Percentiles rank a stretch among this genome's conserved stretches.
Conservation (phyloP, 2,797 vertebrate species). For the Gorsachius magnificus region DNA sequence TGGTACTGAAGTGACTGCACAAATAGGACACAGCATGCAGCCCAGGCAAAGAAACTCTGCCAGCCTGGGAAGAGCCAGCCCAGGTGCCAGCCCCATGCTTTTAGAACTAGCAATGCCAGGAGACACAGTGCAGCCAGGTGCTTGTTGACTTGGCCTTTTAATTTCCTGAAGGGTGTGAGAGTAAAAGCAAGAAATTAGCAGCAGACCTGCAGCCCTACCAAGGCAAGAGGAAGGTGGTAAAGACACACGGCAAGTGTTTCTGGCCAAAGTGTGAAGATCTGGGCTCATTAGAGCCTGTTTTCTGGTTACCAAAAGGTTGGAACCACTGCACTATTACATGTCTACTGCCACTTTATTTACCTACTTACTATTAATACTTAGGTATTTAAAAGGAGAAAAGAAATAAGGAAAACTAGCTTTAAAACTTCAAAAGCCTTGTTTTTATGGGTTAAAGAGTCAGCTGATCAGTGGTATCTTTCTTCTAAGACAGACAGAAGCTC, state of each 20-base stretch:
- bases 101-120: background rate
- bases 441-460: background rate
- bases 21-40: background rate
- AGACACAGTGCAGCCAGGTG: background rate
- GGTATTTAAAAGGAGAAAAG: background rate
- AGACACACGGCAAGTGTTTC: background rate
- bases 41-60: background rate
- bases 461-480: background rate
- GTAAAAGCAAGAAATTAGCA: background rate
- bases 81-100: accelerated
- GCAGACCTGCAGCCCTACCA: background rate
- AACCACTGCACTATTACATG: background rate
- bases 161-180: background rate
- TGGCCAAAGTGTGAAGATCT: background rate
- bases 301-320: background rate
- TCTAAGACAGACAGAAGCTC: background rate
- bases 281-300: background rate
- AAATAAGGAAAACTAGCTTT: background rate
- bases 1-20: background rate
- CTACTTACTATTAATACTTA: background rate
- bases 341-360: background rate
- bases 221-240: background rate
- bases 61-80: background rate
- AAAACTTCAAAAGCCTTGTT: background rate
- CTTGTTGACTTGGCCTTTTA: background rate